phyloP scores from a whole-genome alignment of 2,888 invertebrate genomes.

The Subacronicta megacephala region DNA sequence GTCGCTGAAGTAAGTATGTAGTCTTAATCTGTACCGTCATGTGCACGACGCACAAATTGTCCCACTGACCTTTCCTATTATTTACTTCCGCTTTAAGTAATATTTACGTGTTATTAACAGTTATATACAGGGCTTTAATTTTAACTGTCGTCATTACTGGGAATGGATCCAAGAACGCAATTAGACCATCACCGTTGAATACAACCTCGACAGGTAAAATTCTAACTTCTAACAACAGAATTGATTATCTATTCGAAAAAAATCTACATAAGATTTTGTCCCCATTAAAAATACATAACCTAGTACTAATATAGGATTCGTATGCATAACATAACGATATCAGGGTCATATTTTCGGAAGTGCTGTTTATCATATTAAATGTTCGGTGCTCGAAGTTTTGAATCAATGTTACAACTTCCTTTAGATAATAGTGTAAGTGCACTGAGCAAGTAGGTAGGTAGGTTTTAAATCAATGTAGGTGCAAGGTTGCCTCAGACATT shows the following conservation, averaged over 20 bases:
- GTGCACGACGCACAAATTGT: constrained; percentile 21
- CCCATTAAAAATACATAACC: constrained; percentile 45
- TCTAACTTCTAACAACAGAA: not conserved
- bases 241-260: too few species aligned
- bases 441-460: too few species aligned
- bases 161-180: constrained; percentile 31
- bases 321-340: constrained; percentile 32
- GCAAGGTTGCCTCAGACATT: constrained; percentile 41
- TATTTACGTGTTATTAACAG: constrained; percentile 30
- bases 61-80: constrained; percentile 44
- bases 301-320: constrained; percentile 32
- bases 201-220: constrained; percentile 38
- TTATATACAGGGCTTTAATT: constrained; percentile 19
- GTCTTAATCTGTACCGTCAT: not conserved
- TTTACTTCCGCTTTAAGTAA: constrained; percentile 38
- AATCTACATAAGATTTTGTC: constrained; percentile 9
- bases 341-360: constrained; percentile 20
- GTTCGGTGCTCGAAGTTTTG: constrained; percentile 27
- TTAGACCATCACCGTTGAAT: constrained; percentile 23
- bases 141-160: constrained; percentile 15
- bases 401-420: constrained; percentile 39
- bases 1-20: constrained; percentile 18
- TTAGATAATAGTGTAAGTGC: constrained; percentile 14
- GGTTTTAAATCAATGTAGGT: too few species aligned
- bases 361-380: constrained; percentile 38